These are phyloP conservation scores for Dryobates pubescens DNA, from an alignment of 2,797 vertebrate species.

Conservation along the genomic window DNA sequence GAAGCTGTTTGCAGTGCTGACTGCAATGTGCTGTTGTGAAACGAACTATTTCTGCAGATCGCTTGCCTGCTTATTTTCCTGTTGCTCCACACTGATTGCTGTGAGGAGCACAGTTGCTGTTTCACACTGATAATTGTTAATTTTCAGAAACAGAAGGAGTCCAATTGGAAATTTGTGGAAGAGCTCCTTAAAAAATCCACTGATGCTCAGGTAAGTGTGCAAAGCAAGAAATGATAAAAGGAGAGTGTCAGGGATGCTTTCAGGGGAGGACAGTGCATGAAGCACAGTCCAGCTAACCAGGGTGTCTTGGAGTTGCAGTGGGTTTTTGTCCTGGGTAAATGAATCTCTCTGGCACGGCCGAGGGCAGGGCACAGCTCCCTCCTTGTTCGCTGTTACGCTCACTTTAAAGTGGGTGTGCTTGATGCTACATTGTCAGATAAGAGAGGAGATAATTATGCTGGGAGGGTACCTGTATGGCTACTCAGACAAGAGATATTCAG, in stretches of 20 bases:
- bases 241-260: conserved; percentile 11
- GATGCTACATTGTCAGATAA: conserved; percentile 74
- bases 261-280: conserved; percentile 20
- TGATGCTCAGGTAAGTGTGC: conserved; percentile 83
- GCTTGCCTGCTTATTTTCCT: not conserved
- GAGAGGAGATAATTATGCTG: conserved; percentile 75
- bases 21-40: not conserved
- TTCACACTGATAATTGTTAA: conserved; percentile 25
- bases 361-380: conserved; percentile 25
- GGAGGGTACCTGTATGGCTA: conserved; percentile 58
- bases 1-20: not conserved
- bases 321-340: conserved; percentile 51
- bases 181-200: conserved; percentile 88
- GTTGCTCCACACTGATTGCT: not conserved
- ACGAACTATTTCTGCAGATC: not conserved
- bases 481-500: conserved; percentile 78
- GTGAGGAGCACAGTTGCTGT: not conserved
- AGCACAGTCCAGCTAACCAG: conserved; percentile 4
- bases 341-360: conserved; percentile 14
- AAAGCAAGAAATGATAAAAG: not conserved
- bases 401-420: conserved; percentile 68
- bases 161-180: conserved; percentile 91
- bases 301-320: conserved; percentile 29
- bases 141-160: conserved; percentile 84
- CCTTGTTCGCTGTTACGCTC: conserved; percentile 56